These are phyloP conservation scores for Rapana venosa DNA, from an alignment of 2,888 invertebrate species.

Conservation along the genomic window DNA sequence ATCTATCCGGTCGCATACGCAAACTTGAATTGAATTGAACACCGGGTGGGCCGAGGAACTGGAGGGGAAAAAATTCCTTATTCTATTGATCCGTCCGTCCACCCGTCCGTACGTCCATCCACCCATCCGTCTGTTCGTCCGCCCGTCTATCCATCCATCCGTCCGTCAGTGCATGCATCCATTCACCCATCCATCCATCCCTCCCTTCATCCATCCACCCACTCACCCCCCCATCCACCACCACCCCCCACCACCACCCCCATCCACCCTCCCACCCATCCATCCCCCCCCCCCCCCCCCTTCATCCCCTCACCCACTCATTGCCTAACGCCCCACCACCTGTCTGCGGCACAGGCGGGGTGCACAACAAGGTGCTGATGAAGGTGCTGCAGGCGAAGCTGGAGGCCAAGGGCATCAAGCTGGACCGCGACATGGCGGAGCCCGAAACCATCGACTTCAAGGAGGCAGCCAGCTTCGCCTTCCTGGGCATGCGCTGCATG, in stretches of 20 bases:
- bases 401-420: not conserved
- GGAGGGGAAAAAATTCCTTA: too few species aligned
- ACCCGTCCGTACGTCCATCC: too few species aligned
- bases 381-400: conserved; percentile 27
- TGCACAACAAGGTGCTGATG: conserved; percentile 38
- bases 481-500: conserved; percentile 70
- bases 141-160: too few species aligned
- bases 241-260: too few species aligned
- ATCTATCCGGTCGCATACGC: too few species aligned
- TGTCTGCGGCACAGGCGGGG: not conserved
- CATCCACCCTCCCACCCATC: too few species aligned
- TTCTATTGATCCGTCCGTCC: too few species aligned
- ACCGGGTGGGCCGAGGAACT: too few species aligned
- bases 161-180: too few species aligned
- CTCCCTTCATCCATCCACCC: not conserved
- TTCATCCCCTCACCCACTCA: not conserved
- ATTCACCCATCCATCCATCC: not conserved
- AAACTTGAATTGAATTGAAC: too few species aligned
- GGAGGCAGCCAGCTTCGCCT: conserved; percentile 73
- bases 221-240: not conserved
- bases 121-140: too few species aligned
- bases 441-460: conserved; percentile 71
- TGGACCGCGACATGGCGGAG: conserved; percentile 52
- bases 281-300: too few species aligned
- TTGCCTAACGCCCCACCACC: not conserved